Evolutionary conservation across 2,888 invertebrate species (phyloP), one percentile per base, ranked within the genome.

Genomic region (Polietes domitor): DNA sequence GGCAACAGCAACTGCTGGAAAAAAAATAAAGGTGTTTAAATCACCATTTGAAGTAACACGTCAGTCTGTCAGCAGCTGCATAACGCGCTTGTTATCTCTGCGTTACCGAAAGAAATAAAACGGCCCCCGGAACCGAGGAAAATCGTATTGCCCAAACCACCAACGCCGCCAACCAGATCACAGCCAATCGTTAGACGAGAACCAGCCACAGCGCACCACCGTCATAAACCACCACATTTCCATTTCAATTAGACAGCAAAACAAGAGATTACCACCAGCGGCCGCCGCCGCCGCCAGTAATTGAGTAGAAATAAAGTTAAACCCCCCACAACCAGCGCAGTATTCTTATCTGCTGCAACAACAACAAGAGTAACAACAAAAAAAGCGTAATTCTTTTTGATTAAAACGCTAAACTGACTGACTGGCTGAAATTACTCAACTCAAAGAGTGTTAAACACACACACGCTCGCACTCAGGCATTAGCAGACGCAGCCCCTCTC

Each of bases 41-140:
- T 79, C 55, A 84, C 61, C 81, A 81, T 84, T 84, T 84, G 65
- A 84, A 79, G 70, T 73, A 85, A 82, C 80, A 83, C 85, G 61
- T 80, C 81, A 84, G 78, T 81, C 84, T 79, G 78, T 79, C 84
- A 79, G 78, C 61, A 81, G 70, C 65, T 81, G 47, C 75, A 79
- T 81, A 84, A 84, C 81, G 78, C 78, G 78, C 78, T 84, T 79
- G 81, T 84, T 84, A 81, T 81, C 78, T 70, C 43, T n/a, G 12
- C 72, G 55, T n/a, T 12, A 28, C 32, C 47, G 53, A 53, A 21
- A 71, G 77, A 41, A 78, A 71, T 55, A 74, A 74, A 50, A 47
- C 7, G 10, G 19, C 24, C 6, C 28, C 24, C 17, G 21, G 1
- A 37, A 1, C 37, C 28, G 28, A 80, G 28, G 10, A 55, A 63